phyloP scores from a whole-genome alignment of 2,113 vertebrate species.

The Cranoglanis bouderius region DNA sequence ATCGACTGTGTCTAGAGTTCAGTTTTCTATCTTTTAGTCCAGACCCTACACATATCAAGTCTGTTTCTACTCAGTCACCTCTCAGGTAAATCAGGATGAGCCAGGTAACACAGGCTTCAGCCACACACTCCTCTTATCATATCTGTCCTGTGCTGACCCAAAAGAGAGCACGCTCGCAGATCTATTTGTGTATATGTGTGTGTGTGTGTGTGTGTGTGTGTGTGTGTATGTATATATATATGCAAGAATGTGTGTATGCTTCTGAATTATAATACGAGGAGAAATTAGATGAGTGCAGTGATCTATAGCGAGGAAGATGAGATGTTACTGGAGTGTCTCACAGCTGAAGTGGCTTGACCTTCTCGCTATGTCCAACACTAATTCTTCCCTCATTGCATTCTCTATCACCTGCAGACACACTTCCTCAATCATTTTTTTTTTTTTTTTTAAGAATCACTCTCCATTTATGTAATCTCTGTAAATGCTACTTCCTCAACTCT shows the following conservation, averaged over 20 bases:
- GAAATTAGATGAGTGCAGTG: constrained; percentile 21
- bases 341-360: constrained; percentile 45
- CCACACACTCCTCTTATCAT: not conserved
- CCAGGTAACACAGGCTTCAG: not conserved
- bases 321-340: constrained; percentile 37
- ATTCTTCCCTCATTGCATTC: constrained; percentile 50
- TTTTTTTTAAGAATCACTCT: constrained; percentile 36
- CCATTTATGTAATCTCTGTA: constrained; percentile 22
- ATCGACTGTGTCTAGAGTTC: not conserved
- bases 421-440: constrained; percentile 41
- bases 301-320: constrained; percentile 38
- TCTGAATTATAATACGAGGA: not conserved
- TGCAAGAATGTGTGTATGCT: not conserved
- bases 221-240: not conserved
- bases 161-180: constrained; percentile 7
- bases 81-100: not conserved
- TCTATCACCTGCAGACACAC: constrained; percentile 45
- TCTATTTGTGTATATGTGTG: not conserved
- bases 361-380: constrained; percentile 52
- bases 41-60: not conserved
- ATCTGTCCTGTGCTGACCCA: constrained; percentile 3
- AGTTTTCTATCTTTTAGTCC: constrained; percentile 18
- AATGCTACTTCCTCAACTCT: constrained; percentile 22
- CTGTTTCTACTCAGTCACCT: not conserved
- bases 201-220: not conserved